Percentiles rank a stretch among this genome's conserved stretches.
Evolutionary conservation across 1,140 invertebrate species (phyloP).

Genomic region (Papilio machaon): DNA sequence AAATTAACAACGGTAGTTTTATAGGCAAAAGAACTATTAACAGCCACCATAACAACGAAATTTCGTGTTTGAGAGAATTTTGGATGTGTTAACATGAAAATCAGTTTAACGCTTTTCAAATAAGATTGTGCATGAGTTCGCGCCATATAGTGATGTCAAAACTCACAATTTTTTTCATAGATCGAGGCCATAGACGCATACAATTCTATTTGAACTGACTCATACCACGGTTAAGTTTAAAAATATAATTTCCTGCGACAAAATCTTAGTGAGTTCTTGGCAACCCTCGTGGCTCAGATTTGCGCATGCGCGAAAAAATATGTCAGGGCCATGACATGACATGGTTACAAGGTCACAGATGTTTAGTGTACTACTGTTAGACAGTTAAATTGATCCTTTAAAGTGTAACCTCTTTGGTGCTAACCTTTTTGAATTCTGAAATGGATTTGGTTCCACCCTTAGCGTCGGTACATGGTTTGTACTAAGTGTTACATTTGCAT

Average conservation of each 20-base stretch:
- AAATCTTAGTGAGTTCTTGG: constrained; percentile 30
- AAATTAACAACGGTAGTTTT: too few relatives aligned
- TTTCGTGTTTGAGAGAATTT: too few relatives aligned
- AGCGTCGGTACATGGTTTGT: constrained; percentile 51
- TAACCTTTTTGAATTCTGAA: constrained; percentile 29
- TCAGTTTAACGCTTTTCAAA: too few relatives aligned
- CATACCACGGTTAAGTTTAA: neutral
- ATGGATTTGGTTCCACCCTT: constrained; percentile 61
- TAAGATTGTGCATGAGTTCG: too few relatives aligned
- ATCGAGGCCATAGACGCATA: neutral
- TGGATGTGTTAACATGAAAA: too few relatives aligned
- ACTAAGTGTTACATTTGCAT: neutral
- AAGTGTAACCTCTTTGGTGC: neutral
- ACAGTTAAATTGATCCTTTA: constrained; percentile 22
- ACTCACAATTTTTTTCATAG: neutral
- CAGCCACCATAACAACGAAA: too few relatives aligned
- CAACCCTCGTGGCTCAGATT: constrained; percentile 12
- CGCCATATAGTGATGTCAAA: neutral
- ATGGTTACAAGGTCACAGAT: constrained; percentile 67
- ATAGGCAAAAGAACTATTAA: too few relatives aligned
- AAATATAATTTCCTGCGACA: neutral
- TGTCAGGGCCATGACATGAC: constrained; percentile 72
- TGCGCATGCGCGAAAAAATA: constrained; percentile 67
- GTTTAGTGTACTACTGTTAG: constrained; percentile 65
- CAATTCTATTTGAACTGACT: neutral